Evolutionary conservation across 2,797 vertebrate genomes (phyloP).

Genomic region (Hafferia zeledoni): DNA sequence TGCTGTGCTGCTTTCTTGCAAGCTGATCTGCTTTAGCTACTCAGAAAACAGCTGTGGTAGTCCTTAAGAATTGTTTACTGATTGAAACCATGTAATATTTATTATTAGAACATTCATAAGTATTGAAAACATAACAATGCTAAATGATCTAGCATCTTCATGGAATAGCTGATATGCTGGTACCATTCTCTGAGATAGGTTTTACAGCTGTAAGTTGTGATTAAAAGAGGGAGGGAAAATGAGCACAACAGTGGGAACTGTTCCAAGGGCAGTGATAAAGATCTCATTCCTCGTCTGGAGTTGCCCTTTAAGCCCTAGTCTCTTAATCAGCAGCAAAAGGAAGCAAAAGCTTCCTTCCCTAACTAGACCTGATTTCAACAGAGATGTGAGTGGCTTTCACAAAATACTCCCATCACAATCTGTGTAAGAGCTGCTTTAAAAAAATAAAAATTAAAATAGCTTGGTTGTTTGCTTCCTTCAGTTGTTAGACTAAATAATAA

Average conservation of each 20-base stretch:
- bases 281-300: slow-evolving; percentile 70
- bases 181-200: not conserved
- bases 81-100: slow-evolving; percentile 19
- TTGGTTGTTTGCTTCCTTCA: slow-evolving; percentile 28
- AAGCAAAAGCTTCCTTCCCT: slow-evolving; percentile 78
- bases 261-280: slow-evolving; percentile 65
- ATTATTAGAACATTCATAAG: slow-evolving; percentile 44
- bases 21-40: slow-evolving; percentile 51
- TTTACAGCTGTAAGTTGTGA: slow-evolving; percentile 41
- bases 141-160: slow-evolving; percentile 16
- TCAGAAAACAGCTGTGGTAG: slow-evolving; percentile 45
- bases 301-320: slow-evolving; percentile 65
- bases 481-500: slow-evolving; percentile 66
- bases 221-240: not conserved
- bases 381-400: slow-evolving; percentile 31
- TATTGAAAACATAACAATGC: slow-evolving; percentile 33
- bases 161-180: not conserved
- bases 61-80: slow-evolving; percentile 40
- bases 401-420: not conserved
- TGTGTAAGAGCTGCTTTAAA: not conserved
- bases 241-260: slow-evolving; percentile 48
- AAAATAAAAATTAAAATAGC: slow-evolving; percentile 1
- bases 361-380: slow-evolving; percentile 22
- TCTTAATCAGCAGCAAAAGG: slow-evolving; percentile 76
- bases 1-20: slow-evolving; percentile 15